Evolutionary conservation across 2,888 invertebrate genomes (phyloP).

Genomic region (Philaethria dido): DNA sequence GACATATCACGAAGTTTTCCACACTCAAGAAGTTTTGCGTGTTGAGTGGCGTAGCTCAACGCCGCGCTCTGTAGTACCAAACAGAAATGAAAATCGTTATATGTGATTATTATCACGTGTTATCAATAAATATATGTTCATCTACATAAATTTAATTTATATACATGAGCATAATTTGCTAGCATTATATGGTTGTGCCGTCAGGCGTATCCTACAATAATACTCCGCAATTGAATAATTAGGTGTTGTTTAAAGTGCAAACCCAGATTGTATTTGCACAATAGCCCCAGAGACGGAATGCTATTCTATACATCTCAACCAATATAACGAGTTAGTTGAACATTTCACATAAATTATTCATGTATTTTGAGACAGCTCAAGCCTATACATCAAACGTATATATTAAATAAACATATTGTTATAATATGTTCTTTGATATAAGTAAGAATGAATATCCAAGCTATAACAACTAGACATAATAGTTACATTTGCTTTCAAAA

Average conservation of each 20-base stretch:
- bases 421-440: neutral
- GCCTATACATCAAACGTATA: slow-evolving; percentile 14
- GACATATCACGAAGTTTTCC: too few relatives aligned
- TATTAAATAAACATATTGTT: slow-evolving; percentile 21
- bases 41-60: too few relatives aligned
- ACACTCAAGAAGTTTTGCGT: too few relatives aligned
- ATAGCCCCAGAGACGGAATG: slow-evolving; percentile 42
- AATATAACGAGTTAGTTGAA: slow-evolving; percentile 29
- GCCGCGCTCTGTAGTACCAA: too few relatives aligned
- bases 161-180: neutral
- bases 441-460: slow-evolving; percentile 7
- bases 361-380: slow-evolving; percentile 29
- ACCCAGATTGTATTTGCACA: slow-evolving; percentile 63
- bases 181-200: slow-evolving; percentile 9
- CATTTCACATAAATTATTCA: slow-evolving; percentile 38
- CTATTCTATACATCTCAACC: slow-evolving; percentile 30
- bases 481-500: neutral
- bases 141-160: slow-evolving; percentile 1
- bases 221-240: slow-evolving; percentile 66
- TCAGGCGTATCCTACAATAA: slow-evolving; percentile 34
- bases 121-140: too few relatives aligned
- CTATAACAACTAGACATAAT: neutral
- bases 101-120: too few relatives aligned
- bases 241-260: slow-evolving; percentile 66
- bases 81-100: too few relatives aligned